A percentile compares a stretch with the other conserved stretches of the same genome.
phyloP scores from a whole-genome alignment of 2,888 invertebrate species.

The Abrostola triplasia region DNA sequence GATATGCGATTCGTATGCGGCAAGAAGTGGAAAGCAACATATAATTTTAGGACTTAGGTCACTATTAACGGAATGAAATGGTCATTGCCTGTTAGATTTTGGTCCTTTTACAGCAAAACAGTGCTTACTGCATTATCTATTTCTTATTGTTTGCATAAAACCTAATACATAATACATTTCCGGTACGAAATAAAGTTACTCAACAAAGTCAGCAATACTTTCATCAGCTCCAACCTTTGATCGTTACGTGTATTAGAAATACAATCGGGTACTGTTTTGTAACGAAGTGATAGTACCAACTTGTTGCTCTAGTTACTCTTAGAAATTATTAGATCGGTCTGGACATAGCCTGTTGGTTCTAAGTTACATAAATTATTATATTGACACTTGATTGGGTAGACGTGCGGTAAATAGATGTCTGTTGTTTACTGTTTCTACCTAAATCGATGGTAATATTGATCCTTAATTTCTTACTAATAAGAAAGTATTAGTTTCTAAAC shows the following conservation, averaged over 20 bases:
- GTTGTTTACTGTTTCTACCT: too few species aligned
- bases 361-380: background rate
- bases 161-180: conserved; percentile 3
- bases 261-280: conserved; percentile 46
- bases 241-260: conserved; percentile 47
- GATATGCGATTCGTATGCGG: too few species aligned
- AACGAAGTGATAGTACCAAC: conserved; percentile 22
- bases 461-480: too few species aligned
- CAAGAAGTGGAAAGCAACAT: too few species aligned
- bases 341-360: conserved; percentile 6
- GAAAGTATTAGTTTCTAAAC: too few species aligned
- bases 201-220: conserved; percentile 21
- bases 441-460: too few species aligned
- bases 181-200: conserved; percentile 22
- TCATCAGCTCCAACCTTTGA: conserved; percentile 29
- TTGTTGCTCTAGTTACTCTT: conserved; percentile 27
- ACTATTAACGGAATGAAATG: too few species aligned
- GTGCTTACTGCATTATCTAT: too few species aligned
- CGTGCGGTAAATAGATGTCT: background rate
- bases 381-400: background rate
- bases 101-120: too few species aligned
- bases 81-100: too few species aligned
- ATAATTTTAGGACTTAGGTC: too few species aligned
- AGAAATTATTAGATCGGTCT: conserved; percentile 10
- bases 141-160: background rate